Evolutionary conservation across 1,140 invertebrate genomes (phyloP).

Genomic region (Heliconius nattereri): DNA sequence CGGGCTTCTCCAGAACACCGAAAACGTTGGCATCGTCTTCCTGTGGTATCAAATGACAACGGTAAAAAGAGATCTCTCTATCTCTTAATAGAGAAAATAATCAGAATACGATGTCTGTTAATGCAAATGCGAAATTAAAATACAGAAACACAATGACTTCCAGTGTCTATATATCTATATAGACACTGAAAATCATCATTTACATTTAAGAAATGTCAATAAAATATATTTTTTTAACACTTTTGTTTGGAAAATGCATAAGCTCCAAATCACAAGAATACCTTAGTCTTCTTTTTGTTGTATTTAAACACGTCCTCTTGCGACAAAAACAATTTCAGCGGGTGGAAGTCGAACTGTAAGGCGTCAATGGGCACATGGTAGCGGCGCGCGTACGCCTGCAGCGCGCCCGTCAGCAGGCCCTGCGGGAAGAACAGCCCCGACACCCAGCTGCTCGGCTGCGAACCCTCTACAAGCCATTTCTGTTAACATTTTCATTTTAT

Average conservation of each 20-base stretch:
- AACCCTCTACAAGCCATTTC: constrained; percentile 87
- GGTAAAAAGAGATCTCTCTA: background rate
- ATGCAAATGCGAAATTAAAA: background rate
- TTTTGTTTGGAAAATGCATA: too few species aligned
- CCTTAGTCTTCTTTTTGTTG: constrained; percentile 75
- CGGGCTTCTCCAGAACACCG: constrained; percentile 82
- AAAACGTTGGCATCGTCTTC: constrained; percentile 76
- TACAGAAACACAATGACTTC: too few species aligned
- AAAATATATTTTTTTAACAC: too few species aligned
- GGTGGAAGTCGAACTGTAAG: constrained; percentile 89
- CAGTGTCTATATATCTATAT: too few species aligned
- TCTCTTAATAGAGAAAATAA: background rate
- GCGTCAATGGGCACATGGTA: constrained; percentile 93
- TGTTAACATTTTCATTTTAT: constrained; percentile 10
- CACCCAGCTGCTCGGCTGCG: constrained; percentile 92
- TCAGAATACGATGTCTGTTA: background rate
- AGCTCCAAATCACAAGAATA: constrained; percentile 31
- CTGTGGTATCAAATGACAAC: constrained; percentile 9
- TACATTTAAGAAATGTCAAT: too few species aligned
- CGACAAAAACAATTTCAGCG: constrained; percentile 77
- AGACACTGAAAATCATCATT: too few species aligned
- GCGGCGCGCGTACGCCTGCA: constrained; percentile 92
- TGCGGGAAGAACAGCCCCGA: constrained; percentile 96
- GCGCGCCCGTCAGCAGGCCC: constrained; percentile 92
- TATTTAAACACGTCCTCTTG: constrained; percentile 85